phyloP scores from a whole-genome alignment of 1,140 invertebrate species.

The Melitaea cinxia region DNA sequence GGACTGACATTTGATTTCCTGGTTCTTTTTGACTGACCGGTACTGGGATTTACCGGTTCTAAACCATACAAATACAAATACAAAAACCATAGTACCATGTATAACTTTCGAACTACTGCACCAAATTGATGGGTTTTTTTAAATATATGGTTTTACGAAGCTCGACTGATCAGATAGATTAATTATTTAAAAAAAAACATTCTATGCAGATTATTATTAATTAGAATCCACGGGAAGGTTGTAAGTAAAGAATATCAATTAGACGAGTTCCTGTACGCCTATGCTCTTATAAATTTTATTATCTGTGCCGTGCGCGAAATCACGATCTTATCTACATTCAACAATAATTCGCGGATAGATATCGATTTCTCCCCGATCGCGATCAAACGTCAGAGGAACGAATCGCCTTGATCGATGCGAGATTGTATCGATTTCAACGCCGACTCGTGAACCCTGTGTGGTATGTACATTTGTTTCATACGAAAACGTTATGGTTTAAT shows the following conservation, averaged over 20 bases:
- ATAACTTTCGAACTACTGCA: too few species aligned
- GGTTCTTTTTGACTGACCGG: too few species aligned
- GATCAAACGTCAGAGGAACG: slow-evolving; percentile 42
- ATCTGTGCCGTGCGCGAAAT: slow-evolving; percentile 40
- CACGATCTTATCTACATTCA: slow-evolving; percentile 45
- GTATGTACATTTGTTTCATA: background rate
- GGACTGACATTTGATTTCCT: too few species aligned
- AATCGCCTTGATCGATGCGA: slow-evolving; percentile 39
- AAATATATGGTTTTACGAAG: too few species aligned
- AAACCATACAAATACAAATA: too few species aligned
- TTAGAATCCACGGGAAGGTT: background rate
- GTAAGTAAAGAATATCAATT: slow-evolving; percentile 23
- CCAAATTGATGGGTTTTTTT: too few species aligned
- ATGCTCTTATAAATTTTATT: slow-evolving; percentile 37
- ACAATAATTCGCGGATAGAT: slow-evolving; percentile 49
- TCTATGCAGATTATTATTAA: background rate
- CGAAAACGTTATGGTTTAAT: background rate
- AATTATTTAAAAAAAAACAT: background rate
- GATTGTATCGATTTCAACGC: slow-evolving; percentile 41
- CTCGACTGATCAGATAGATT: too few species aligned
- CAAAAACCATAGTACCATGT: too few species aligned
- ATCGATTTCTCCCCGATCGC: slow-evolving; percentile 51
- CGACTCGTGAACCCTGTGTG: background rate
- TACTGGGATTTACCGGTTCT: too few species aligned
- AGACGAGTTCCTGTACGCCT: slow-evolving; percentile 30